Evolutionary conservation across 2,888 invertebrate species (phyloP).

Genomic region (Himalopsyche kuldschensis): DNA sequence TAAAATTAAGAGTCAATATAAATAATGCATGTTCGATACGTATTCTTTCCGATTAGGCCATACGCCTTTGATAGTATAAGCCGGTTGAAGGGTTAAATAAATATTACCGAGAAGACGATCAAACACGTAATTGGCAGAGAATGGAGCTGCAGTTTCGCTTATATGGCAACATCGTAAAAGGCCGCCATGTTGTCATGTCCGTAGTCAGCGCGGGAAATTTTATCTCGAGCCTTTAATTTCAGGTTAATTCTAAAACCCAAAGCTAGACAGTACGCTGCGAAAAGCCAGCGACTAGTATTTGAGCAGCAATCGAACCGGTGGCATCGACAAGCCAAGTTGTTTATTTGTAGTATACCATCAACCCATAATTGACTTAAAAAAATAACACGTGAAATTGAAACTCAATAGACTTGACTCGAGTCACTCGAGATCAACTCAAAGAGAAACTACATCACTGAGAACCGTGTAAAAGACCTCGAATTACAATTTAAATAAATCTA

Average conservation of each 20-base stretch:
- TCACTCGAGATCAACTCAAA: no score
- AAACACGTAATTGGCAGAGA: constrained; percentile 19
- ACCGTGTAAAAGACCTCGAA: no score
- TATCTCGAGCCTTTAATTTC: background rate
- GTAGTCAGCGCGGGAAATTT: background rate
- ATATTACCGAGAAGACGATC: background rate
- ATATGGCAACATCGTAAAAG: constrained; percentile 17
- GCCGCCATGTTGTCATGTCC: constrained; percentile 2
- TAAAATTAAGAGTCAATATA: background rate
- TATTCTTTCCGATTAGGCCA: background rate
- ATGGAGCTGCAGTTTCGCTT: constrained; percentile 12
- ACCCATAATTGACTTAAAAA: no score
- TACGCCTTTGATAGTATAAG: background rate
- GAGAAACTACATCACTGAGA: no score
- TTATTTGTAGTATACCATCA: no score
- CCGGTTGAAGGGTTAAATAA: constrained; percentile 15
- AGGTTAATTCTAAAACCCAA: background rate
- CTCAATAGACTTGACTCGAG: no score
- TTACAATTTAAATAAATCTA: no score
- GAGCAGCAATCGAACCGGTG: no score
- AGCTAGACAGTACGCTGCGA: no score
- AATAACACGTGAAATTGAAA: no score
- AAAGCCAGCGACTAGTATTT: no score
- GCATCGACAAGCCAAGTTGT: no score
- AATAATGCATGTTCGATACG: background rate